Evolutionary conservation across 1,140 invertebrate genomes (phyloP).

Genomic region (Mycetomoellerius zeteki): DNA sequence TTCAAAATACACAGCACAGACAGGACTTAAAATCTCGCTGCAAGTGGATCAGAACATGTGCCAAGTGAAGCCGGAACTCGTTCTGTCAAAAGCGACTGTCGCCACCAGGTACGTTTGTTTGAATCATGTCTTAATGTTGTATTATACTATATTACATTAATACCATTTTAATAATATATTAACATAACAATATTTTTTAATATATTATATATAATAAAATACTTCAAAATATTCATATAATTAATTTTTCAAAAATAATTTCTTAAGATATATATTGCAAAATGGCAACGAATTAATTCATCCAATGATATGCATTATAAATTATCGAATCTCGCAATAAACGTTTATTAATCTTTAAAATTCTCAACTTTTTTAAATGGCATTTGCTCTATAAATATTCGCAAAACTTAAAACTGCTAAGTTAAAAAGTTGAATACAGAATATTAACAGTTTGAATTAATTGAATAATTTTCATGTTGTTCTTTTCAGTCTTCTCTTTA

Average conservation of each 20-base stretch:
- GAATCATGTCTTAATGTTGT: not conserved
- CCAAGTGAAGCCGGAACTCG: conserved; percentile 83
- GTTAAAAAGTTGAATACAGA: not conserved
- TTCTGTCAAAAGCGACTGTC: conserved; percentile 84
- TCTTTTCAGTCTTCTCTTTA: conserved; percentile 81
- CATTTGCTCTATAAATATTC: not conserved
- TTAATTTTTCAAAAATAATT: too few species aligned
- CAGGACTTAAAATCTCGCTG: conserved; percentile 87
- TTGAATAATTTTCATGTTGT: not conserved
- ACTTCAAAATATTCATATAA: too few species aligned
- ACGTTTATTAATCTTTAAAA: not conserved
- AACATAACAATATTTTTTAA: too few species aligned
- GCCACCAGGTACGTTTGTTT: conserved; percentile 83
- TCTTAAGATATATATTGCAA: not conserved
- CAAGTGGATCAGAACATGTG: conserved; percentile 89
- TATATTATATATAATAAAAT: too few species aligned
- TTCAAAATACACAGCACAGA: conserved; percentile 83
- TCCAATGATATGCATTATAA: too few species aligned
- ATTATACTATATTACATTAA: too few species aligned
- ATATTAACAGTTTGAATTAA: not conserved
- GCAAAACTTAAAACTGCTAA: not conserved
- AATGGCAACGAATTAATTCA: not conserved
- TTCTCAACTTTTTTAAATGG: not conserved
- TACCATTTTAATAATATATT: too few species aligned
- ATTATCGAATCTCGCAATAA: not conserved